These are phyloP conservation scores for Siniperca undulata DNA, from an alignment of 2,797 vertebrate species.

Conservation along the genomic window DNA sequence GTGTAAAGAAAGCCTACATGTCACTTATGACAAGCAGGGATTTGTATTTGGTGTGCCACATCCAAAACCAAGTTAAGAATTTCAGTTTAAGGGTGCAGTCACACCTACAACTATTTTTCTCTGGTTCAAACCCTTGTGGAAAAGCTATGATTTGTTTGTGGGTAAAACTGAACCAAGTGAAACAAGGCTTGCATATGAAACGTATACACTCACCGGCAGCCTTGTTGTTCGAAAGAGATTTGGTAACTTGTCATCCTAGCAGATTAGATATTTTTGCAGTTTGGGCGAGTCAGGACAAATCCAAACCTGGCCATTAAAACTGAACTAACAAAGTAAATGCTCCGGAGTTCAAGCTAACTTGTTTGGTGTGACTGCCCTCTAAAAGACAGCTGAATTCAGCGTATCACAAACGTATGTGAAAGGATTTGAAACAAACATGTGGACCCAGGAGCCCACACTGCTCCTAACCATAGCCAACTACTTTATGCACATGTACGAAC, in stretches of 20 bases:
- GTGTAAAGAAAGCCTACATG: background rate
- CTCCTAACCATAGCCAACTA: slow-evolving; percentile 32
- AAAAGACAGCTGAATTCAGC: background rate
- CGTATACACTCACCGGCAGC: background rate
- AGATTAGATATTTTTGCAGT: background rate
- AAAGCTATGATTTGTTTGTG: background rate
- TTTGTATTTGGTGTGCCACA: background rate
- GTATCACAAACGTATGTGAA: slow-evolving; percentile 19
- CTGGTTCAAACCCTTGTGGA: background rate
- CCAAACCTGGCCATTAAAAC: background rate
- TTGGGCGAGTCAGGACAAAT: background rate
- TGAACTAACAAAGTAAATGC: background rate
- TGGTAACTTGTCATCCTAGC: background rate
- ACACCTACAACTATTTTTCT: slow-evolving; percentile 1
- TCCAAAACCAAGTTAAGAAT: background rate
- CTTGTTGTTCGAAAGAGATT: background rate
- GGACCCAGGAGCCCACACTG: slow-evolving; percentile 27
- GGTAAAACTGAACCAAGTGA: background rate
- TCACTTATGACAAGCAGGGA: background rate
- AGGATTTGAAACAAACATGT: background rate
- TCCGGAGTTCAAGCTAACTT: background rate
- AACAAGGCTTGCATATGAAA: background rate
- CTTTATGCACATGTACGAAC: slow-evolving; percentile 56
- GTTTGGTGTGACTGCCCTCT: background rate
- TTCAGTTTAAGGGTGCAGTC: background rate